These are phyloP conservation scores for Ammodytes dubius DNA, from an alignment of 2,113 vertebrate species.

Conservation along the genomic window DNA sequence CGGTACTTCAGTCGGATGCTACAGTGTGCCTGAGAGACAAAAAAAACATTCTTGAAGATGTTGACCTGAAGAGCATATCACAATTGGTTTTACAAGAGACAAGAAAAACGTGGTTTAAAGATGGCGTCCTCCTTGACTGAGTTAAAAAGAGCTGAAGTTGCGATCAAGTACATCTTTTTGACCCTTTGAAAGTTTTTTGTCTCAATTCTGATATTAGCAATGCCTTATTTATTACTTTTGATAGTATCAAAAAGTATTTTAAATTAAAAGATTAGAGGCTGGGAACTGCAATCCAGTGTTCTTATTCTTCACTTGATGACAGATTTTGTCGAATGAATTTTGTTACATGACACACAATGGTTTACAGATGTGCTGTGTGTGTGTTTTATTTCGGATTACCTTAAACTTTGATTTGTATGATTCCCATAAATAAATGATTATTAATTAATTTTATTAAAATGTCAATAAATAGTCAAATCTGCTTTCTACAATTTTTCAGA, in stretches of 20 bases:
- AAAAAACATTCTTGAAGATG: slow-evolving; percentile 12
- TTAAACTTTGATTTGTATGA: not conserved
- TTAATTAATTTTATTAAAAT: not conserved
- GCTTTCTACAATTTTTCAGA: not conserved
- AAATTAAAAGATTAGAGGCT: slow-evolving; percentile 31
- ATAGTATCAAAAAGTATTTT: slow-evolving; percentile 22
- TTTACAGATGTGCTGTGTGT: not conserved
- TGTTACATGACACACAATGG: no score
- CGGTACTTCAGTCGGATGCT: slow-evolving; percentile 12
- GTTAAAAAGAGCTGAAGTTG: not conserved
- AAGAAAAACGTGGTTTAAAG: not conserved
- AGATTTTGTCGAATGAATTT: not conserved
- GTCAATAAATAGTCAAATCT: not conserved
- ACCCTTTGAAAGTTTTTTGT: slow-evolving; percentile 1
- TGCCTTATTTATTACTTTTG: slow-evolving; percentile 65
- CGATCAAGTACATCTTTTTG: slow-evolving; percentile 6
- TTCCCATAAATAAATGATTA: not conserved
- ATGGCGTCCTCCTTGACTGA: not conserved
- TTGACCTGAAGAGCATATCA: not conserved
- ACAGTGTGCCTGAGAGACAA: slow-evolving; percentile 16
- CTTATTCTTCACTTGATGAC: not conserved
- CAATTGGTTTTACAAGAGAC: slow-evolving; percentile 25
- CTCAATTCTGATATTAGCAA: not conserved
- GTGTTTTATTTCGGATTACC: not conserved
- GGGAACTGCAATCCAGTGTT: not conserved